Conservation (phyloP, 2,113 vertebrate species). For the Vanacampus margaritifer region DNA sequence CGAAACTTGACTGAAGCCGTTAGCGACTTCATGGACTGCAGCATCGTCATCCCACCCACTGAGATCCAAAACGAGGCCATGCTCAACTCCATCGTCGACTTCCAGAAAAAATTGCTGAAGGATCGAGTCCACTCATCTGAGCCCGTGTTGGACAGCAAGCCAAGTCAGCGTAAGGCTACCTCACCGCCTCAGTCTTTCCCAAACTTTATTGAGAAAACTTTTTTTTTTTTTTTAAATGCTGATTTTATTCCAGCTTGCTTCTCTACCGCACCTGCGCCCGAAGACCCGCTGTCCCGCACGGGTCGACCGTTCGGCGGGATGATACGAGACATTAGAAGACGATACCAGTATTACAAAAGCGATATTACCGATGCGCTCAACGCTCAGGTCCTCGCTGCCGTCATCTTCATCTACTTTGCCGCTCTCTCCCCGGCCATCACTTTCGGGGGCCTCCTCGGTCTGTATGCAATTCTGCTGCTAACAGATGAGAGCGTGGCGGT, state of each 20-base stretch:
- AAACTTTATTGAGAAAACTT: neutral
- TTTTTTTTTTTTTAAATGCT: too few relatives aligned
- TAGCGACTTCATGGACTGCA: slow-evolving; percentile 82
- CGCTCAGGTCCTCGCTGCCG: slow-evolving; percentile 83
- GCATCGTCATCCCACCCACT: slow-evolving; percentile 85
- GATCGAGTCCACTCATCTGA: slow-evolving; percentile 65
- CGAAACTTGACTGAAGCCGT: slow-evolving; percentile 73
- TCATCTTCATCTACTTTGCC: slow-evolving; percentile 98
- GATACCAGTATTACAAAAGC: slow-evolving; percentile 86
- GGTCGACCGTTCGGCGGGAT: slow-evolving; percentile 84
- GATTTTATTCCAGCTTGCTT: slow-evolving; percentile 45
- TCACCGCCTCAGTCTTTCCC: neutral
- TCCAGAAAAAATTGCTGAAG: slow-evolving; percentile 83
- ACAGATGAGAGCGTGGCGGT: too few relatives aligned
- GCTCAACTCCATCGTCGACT: slow-evolving; percentile 76
- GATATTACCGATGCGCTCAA: slow-evolving; percentile 87
- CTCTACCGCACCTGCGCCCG: slow-evolving; percentile 36
- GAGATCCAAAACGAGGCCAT: slow-evolving; percentile 75
- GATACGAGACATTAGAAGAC: slow-evolving; percentile 80
- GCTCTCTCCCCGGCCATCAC: slow-evolving; percentile 91
- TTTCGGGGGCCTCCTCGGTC: slow-evolving; percentile 90
- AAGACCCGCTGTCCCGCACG: slow-evolving; percentile 83
- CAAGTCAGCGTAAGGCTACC: slow-evolving; percentile 46
- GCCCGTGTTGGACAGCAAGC: slow-evolving; percentile 38
- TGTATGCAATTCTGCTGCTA: neutral